Percentiles rank a stretch among this genome's conserved stretches.
Conservation (phyloP, 2,113 vertebrate genomes). For the Phalacrocorax aristotelis region DNA sequence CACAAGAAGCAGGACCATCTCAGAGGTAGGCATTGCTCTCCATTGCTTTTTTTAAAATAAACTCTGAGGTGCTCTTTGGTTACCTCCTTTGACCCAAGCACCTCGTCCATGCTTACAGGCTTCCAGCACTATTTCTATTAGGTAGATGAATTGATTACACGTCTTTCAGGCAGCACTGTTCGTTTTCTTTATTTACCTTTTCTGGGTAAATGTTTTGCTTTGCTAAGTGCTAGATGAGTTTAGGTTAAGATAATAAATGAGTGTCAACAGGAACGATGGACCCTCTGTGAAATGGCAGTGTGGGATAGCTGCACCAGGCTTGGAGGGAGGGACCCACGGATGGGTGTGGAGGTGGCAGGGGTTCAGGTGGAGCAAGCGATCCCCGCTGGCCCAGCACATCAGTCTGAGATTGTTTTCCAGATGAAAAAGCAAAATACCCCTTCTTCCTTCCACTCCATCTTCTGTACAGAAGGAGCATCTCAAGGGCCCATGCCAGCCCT, state of each 20-base stretch:
- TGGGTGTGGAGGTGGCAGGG: accelerated
- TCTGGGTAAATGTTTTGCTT: background rate
- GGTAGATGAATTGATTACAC: accelerated
- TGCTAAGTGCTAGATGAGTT: background rate
- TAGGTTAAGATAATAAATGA: accelerated
- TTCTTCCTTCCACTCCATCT: accelerated
- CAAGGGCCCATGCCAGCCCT: accelerated
- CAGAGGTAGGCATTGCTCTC: accelerated
- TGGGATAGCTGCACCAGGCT: background rate
- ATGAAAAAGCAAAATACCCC: background rate
- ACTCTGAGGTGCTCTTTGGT: background rate
- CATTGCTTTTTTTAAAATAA: background rate
- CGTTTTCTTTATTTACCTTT: background rate
- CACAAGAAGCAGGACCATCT: accelerated
- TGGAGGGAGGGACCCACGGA: accelerated
- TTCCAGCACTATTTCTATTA: accelerated
- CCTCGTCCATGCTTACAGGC: accelerated
- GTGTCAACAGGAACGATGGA: accelerated
- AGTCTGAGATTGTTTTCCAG: background rate
- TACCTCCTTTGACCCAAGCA: background rate
- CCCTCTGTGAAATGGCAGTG: accelerated
- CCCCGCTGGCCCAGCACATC: background rate
- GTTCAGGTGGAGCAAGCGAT: background rate
- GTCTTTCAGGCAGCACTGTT: background rate
- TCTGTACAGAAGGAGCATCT: background rate